These are phyloP conservation scores for Helogale parvula DNA, from an alignment of 2,113 vertebrate species.

Conservation along the genomic window DNA sequence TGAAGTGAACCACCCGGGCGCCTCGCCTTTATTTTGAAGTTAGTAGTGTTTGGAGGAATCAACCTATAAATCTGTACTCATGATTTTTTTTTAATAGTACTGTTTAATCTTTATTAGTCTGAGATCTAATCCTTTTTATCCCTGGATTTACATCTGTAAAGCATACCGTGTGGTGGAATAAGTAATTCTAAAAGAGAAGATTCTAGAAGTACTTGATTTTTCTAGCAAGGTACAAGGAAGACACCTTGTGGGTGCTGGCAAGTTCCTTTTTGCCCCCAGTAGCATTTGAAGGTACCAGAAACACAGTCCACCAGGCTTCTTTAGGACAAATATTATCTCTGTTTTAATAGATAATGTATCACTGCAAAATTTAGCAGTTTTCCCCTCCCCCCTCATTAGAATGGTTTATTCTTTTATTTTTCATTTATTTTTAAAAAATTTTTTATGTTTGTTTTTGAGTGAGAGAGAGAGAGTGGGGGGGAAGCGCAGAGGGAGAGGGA, in stretches of 20 bases:
- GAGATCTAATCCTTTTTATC: background rate
- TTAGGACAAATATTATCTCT: background rate
- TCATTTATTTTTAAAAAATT: background rate
- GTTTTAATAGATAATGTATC: background rate
- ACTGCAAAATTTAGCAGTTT: background rate
- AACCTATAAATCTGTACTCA: background rate
- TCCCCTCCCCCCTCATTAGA: background rate
- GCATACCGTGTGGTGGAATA: background rate
- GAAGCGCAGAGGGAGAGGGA: background rate
- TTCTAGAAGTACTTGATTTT: slow-evolving; percentile 38
- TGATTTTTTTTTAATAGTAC: background rate
- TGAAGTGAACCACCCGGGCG: too few species aligned
- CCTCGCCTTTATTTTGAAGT: background rate
- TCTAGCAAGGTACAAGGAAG: background rate
- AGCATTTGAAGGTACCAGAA: slow-evolving; percentile 28
- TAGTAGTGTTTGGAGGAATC: background rate
- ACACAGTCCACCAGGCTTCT: background rate
- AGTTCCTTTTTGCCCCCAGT: background rate
- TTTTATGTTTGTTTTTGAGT: background rate
- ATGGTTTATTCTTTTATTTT: background rate
- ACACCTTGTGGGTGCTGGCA: background rate
- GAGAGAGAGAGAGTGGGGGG: too few species aligned
- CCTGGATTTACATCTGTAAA: slow-evolving; percentile 34
- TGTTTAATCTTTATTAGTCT: background rate
- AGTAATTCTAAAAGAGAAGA: slow-evolving; percentile 15